Conservation (phyloP, 2,113 vertebrate species). For the Malaclemys terrapin region DNA sequence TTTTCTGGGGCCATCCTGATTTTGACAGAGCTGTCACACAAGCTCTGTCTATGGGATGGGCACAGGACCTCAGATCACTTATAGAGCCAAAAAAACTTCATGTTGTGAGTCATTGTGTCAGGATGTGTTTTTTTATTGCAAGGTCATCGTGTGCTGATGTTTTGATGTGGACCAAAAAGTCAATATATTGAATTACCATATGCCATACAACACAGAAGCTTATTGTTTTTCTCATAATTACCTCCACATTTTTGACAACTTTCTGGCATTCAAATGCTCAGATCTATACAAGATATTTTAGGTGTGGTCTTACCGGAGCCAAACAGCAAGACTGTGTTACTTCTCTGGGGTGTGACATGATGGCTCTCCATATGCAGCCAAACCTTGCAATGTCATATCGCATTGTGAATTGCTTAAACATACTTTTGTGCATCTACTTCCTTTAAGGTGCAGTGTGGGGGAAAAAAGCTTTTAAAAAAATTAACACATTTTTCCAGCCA, state of each 20-base stretch:
- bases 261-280: neutral
- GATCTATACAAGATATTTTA: neutral
- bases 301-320: neutral
- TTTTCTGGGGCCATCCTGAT: neutral
- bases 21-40: neutral
- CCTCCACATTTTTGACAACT: neutral
- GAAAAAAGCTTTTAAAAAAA: neutral
- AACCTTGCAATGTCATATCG: neutral
- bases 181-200: neutral
- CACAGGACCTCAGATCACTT: neutral
- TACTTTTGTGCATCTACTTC: neutral
- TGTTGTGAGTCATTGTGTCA: neutral
- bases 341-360: neutral
- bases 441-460: neutral
- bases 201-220: neutral
- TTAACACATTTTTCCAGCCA: neutral
- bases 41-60: neutral
- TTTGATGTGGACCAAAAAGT: neutral
- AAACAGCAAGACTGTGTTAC: neutral
- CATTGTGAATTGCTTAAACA: neutral
- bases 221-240: neutral
- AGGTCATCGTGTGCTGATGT: neutral
- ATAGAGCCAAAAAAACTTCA: neutral
- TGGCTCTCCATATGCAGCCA: neutral
- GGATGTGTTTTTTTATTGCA: neutral